phyloP scores from a whole-genome alignment of 2,888 invertebrate genomes.

The Platycheirus rosarum region DNA sequence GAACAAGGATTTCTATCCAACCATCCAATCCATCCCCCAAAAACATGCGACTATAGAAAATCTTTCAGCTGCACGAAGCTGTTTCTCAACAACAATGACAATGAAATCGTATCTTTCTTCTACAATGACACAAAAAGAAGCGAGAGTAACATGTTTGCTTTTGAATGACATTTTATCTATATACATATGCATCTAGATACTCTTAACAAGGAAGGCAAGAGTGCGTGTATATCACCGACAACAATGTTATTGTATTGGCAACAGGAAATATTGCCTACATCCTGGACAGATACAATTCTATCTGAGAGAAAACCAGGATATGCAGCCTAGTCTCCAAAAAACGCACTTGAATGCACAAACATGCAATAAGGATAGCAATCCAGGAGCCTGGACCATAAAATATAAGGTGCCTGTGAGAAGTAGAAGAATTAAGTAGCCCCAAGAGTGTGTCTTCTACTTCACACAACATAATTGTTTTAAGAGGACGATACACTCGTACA shows the following conservation, averaged over 20 bases:
- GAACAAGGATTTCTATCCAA: neutral
- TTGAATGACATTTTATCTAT: constrained; percentile 36
- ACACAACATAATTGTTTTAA: constrained; percentile 18
- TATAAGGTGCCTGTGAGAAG: too few relatives aligned
- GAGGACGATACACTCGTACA: neutral
- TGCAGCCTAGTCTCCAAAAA: neutral
- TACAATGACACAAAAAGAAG: constrained; percentile 25
- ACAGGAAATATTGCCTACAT: constrained; percentile 41
- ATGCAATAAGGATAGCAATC: constrained; percentile 11
- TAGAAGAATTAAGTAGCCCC: constrained; percentile 1
- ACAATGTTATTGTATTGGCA: constrained; percentile 50
- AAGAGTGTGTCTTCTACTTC: constrained; percentile 16
- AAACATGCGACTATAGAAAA: constrained; percentile 2
- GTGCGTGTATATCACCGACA: constrained; percentile 45
- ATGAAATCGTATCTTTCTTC: constrained; percentile 50
- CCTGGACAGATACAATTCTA: neutral
- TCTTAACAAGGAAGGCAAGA: constrained; percentile 6
- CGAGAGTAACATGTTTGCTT: constrained; percentile 44
- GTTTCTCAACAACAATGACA: constrained; percentile 55
- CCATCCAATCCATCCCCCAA: neutral
- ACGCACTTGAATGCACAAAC: constrained; percentile 29
- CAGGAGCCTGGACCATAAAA: constrained; percentile 1
- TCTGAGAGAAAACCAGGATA: constrained; percentile 2
- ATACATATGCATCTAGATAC: neutral
- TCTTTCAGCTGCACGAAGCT: constrained; percentile 29